phyloP scores from a whole-genome alignment of 2,888 invertebrate species.

The Hypena proboscidalis region DNA sequence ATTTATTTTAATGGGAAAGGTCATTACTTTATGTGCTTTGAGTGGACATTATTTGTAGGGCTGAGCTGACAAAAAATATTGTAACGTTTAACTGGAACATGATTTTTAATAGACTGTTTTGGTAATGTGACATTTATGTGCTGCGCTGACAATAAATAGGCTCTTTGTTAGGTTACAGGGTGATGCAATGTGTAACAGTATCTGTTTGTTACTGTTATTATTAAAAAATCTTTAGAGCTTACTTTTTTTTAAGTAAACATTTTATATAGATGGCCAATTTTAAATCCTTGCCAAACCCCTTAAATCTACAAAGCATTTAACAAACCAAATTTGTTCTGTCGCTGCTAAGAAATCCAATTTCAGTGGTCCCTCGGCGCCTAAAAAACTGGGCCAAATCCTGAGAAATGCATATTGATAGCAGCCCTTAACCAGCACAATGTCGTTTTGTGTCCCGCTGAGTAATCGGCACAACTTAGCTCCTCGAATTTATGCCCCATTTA shows the following conservation, averaged over 20 bases:
- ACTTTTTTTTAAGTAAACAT: no score
- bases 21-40: constrained; percentile 38
- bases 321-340: constrained; percentile 1
- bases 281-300: no score
- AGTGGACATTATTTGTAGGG: constrained; percentile 21
- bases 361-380: constrained; percentile 8
- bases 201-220: no score
- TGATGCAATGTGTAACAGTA: no score
- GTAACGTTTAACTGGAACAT: background rate
- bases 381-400: constrained; percentile 37
- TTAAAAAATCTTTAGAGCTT: no score
- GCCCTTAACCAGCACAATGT: constrained; percentile 50
- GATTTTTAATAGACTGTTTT: background rate
- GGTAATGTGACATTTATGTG: background rate
- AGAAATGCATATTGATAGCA: constrained; percentile 43
- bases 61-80: constrained; percentile 5
- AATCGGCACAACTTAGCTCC: constrained; percentile 68
- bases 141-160: no score
- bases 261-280: no score
- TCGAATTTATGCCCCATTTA: constrained; percentile 66
- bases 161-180: no score
- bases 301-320: no score
- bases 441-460: constrained; percentile 66
- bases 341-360: constrained; percentile 6
- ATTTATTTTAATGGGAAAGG: constrained; percentile 41